Conservation (phyloP, 2,888 invertebrate species). For the Cataglyphis cursor region DNA sequence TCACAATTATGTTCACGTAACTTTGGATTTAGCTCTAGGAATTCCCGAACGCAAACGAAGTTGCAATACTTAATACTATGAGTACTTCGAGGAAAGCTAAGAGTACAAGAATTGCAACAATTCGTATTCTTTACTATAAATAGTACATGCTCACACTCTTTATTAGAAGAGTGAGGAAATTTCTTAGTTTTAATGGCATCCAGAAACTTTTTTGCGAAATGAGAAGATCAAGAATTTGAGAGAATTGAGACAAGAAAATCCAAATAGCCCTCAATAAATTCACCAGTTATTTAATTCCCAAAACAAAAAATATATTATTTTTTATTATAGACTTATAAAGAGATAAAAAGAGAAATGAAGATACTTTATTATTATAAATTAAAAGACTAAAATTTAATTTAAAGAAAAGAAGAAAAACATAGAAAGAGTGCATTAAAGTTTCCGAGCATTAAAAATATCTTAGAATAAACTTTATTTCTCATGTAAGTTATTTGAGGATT, state of each 20-base stretch:
- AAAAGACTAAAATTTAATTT: not conserved
- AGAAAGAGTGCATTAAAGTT: not conserved
- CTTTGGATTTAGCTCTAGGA: slow-evolving; percentile 25
- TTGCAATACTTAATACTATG: slow-evolving; percentile 49
- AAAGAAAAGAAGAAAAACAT: not conserved
- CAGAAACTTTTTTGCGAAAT: not conserved
- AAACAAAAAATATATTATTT: not conserved
- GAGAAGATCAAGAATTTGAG: not conserved
- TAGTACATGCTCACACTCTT: not conserved
- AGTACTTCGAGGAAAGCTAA: slow-evolving; percentile 39
- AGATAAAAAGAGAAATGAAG: not conserved
- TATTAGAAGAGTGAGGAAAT: not conserved
- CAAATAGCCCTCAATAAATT: not conserved
- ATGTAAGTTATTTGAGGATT: not conserved
- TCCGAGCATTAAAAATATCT: not conserved
- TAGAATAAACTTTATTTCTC: not conserved
- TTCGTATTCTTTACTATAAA: slow-evolving; percentile 33
- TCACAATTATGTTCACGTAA: slow-evolving; percentile 50
- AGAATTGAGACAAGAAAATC: not conserved
- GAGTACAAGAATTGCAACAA: slow-evolving; percentile 43
- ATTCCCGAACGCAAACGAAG: slow-evolving; percentile 37
- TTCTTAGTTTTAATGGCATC: slow-evolving; percentile 26
- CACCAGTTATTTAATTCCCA: not conserved
- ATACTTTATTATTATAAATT: not conserved
- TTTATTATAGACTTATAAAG: not conserved